A percentile compares a stretch with the other conserved stretches of the same genome.
These are phyloP conservation scores for Spheniscus mendiculus DNA, from an alignment of 2,113 vertebrate genomes.

Conservation along the genomic window DNA sequence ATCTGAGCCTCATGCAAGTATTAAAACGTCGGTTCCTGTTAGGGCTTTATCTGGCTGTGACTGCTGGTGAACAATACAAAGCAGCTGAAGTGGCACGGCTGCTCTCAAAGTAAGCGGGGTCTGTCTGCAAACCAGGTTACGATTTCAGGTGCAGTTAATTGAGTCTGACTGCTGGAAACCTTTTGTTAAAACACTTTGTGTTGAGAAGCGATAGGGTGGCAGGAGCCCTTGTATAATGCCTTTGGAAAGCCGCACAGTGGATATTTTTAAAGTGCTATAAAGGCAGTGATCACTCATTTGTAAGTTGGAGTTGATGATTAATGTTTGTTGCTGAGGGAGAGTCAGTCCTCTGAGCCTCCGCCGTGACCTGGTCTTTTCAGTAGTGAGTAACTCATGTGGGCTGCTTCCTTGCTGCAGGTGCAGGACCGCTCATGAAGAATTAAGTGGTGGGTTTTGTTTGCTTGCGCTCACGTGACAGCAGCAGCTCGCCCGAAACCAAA, in stretches of 20 bases:
- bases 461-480: background rate
- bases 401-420: background rate
- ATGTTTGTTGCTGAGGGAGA: background rate
- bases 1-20: background rate
- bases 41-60: background rate
- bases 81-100: constrained; percentile 16
- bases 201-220: background rate
- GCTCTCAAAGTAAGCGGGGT: background rate
- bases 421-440: constrained; percentile 23
- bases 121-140: background rate
- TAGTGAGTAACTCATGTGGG: background rate
- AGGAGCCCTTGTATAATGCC: background rate
- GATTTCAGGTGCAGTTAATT: constrained; percentile 50
- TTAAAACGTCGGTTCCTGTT: background rate
- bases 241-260: background rate
- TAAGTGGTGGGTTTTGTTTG: background rate
- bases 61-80: constrained; percentile 10
- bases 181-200: background rate
- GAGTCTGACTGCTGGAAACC: constrained; percentile 28
- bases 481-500: constrained; percentile 5
- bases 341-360: background rate
- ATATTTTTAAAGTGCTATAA: background rate
- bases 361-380: background rate
- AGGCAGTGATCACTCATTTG: background rate
- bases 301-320: constrained; percentile 15